These are phyloP conservation scores for Microplitis demolitor DNA, from an alignment of 1,140 invertebrate species.

Conservation along the genomic window DNA sequence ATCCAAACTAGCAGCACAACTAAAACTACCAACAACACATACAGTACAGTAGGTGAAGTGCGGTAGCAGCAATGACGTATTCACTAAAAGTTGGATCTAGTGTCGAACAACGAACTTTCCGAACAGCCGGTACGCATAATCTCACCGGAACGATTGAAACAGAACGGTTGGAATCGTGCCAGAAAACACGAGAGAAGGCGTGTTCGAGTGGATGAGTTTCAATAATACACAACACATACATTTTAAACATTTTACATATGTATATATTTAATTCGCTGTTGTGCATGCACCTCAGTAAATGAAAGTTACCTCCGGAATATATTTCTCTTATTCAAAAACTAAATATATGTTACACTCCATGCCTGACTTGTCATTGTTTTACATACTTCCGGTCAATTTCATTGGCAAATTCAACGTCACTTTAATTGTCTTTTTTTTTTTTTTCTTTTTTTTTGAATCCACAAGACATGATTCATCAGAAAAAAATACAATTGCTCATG, in stretches of 20 bases:
- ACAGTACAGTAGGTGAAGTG: neutral
- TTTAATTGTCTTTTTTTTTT: too few relatives aligned
- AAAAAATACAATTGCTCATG: neutral
- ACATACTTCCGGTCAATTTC: slow-evolving; percentile 6
- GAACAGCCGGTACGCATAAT: slow-evolving; percentile 15
- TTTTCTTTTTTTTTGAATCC: too few relatives aligned
- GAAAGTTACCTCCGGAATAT: neutral
- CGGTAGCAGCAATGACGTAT: neutral
- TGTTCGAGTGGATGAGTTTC: slow-evolving; percentile 13
- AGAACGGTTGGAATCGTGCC: slow-evolving; percentile 13
- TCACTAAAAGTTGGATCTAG: slow-evolving; percentile 3
- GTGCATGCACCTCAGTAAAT: slow-evolving; percentile 1
- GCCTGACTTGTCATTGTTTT: neutral
- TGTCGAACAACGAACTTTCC: slow-evolving; percentile 17
- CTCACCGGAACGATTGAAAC: slow-evolving; percentile 12
- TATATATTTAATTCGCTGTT: slow-evolving; percentile 5
- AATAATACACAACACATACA: slow-evolving; percentile 17
- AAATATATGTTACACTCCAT: neutral
- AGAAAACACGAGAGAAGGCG: slow-evolving; percentile 1
- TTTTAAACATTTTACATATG: neutral
- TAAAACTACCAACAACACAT: neutral
- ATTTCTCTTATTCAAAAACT: neutral
- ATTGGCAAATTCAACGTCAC: neutral
- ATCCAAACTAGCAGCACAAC: too few relatives aligned
- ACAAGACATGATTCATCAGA: neutral